Conservation (phyloP, 2,888 invertebrate species). For the Drosophila rellima region DNA sequence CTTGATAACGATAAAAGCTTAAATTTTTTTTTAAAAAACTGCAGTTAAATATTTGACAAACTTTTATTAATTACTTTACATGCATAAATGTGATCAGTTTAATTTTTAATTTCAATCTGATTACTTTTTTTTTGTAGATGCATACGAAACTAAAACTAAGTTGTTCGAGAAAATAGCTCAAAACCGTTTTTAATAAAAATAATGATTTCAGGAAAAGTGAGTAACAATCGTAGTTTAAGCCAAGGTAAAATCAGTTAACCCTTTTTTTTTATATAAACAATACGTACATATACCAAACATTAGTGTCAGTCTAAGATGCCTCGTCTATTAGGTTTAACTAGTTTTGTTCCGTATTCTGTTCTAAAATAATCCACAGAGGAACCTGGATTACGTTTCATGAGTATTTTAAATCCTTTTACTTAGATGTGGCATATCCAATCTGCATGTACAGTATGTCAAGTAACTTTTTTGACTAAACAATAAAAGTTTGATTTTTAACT, state of each 20-base stretch:
- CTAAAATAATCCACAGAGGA: background rate
- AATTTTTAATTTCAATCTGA: background rate
- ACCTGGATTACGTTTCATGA: background rate
- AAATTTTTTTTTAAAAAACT: background rate
- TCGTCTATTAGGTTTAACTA: background rate
- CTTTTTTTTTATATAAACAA: constrained; percentile 10
- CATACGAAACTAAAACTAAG: background rate
- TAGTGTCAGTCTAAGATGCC: constrained; percentile 15
- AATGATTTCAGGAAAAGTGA: background rate
- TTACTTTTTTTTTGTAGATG: too few relatives aligned
- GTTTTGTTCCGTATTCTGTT: background rate
- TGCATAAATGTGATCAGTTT: background rate
- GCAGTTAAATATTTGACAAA: background rate
- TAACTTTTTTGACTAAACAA: background rate
- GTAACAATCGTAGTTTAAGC: constrained; percentile 4
- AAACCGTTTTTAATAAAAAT: background rate
- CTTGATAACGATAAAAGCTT: background rate
- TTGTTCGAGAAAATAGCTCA: background rate
- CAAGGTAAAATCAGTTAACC: constrained; percentile 1
- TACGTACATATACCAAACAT: constrained; percentile 9
- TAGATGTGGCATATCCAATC: background rate
- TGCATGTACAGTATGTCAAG: background rate
- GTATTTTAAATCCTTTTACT: constrained; percentile 3
- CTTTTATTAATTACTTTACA: background rate
- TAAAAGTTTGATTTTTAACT: too few relatives aligned